These are phyloP conservation scores for Homarus gammarus DNA, from an alignment of 2,888 invertebrate species.

Conservation along the genomic window DNA sequence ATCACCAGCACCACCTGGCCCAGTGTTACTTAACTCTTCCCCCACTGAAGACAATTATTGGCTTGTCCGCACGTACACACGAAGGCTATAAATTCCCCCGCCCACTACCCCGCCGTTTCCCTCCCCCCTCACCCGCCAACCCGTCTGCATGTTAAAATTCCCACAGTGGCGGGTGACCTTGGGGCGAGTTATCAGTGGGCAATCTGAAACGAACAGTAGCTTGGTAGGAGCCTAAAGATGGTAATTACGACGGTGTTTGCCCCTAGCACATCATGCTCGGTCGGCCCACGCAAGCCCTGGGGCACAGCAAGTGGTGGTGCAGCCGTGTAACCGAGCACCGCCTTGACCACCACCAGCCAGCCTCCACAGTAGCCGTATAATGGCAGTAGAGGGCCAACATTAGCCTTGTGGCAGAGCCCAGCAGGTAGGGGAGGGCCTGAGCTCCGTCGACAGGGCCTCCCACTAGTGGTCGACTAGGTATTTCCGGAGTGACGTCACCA, in stretches of 20 bases:
- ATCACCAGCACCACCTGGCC: not conserved
- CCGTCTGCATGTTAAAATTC: not conserved
- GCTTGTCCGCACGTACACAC: not conserved
- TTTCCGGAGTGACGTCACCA: slow-evolving; percentile 20
- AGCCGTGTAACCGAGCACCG: not conserved
- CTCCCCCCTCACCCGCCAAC: not conserved
- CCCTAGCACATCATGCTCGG: not conserved
- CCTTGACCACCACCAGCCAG: not conserved
- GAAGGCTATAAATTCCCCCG: not conserved
- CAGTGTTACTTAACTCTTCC: not conserved
- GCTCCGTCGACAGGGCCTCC: slow-evolving; percentile 1
- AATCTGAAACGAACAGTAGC: slow-evolving; percentile 10
- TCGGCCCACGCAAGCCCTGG: not conserved
- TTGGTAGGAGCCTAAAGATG: not conserved
- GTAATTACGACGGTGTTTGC: not conserved
- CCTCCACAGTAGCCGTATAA: not conserved
- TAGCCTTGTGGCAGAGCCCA: not conserved
- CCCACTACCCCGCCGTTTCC: not conserved
- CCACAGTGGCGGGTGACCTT: not conserved
- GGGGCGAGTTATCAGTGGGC: slow-evolving; percentile 22
- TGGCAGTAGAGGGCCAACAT: not conserved
- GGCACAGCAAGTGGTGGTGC: not conserved
- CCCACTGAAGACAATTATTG: not conserved
- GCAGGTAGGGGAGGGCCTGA: slow-evolving; percentile 8
- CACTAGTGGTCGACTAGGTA: slow-evolving; percentile 6